Evolutionary conservation across 53 echinoderm and acorn worm genomes (phyloP).

Genomic region (Antedon mediterranea): DNA sequence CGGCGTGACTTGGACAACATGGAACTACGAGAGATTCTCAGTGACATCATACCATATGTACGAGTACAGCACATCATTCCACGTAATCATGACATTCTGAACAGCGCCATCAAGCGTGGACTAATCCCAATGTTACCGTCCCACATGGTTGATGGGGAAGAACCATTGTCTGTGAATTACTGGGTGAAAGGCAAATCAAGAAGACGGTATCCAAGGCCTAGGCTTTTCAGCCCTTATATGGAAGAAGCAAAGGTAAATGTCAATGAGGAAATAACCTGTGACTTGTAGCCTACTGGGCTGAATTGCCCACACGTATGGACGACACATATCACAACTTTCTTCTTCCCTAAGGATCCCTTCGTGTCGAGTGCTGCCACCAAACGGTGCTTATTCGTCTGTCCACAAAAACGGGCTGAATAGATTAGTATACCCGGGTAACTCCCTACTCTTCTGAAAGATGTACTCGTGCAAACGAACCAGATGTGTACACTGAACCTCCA

Average conservation of each 20-base stretch:
- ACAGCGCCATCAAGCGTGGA: constrained; percentile 82
- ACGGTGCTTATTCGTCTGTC: too few relatives aligned
- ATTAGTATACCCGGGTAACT: too few relatives aligned
- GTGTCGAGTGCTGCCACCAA: too few relatives aligned
- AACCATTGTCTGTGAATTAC: constrained; percentile 65
- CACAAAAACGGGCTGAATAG: too few relatives aligned
- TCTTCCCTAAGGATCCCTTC: too few relatives aligned
- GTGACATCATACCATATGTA: constrained; percentile 73
- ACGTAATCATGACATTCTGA: constrained; percentile 52
- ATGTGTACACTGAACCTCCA: too few relatives aligned
- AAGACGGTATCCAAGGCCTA: constrained; percentile 46
- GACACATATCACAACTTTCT: too few relatives aligned
- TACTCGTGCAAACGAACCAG: too few relatives aligned
- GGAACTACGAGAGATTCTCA: constrained; percentile 91
- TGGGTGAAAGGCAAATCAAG: constrained; percentile 74
- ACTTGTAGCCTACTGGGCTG: neutral
- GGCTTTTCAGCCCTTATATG: constrained; percentile 83
- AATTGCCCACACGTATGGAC: too few relatives aligned
- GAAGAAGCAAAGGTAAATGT: constrained; percentile 83
- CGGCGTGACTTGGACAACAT: constrained; percentile 74
- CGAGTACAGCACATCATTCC: constrained; percentile 91
- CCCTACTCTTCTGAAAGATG: too few relatives aligned
- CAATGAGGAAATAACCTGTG: neutral
- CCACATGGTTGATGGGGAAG: constrained; percentile 85
- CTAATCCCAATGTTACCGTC: constrained; percentile 82